These are phyloP conservation scores for Serripes groenlandicus DNA, from an alignment of 2,888 invertebrate species.

Conservation along the genomic window DNA sequence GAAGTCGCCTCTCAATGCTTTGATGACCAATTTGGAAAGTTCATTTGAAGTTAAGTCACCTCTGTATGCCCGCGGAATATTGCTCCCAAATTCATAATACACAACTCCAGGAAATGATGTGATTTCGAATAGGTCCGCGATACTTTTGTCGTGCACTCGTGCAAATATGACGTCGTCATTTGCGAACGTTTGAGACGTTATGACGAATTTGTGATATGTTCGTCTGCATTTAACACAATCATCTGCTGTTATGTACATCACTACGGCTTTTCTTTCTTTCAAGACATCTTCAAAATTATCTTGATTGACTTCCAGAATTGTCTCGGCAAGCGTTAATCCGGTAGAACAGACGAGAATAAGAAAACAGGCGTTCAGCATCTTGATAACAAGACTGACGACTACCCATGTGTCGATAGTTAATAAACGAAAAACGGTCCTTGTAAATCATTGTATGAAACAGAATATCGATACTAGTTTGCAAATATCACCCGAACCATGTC, in stretches of 20 bases:
- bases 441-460: not conserved
- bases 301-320: slow-evolving; percentile 26
- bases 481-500: not conserved
- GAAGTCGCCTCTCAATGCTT: slow-evolving; percentile 35
- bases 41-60: slow-evolving; percentile 49
- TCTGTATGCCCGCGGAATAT: slow-evolving; percentile 44
- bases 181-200: slow-evolving; percentile 70
- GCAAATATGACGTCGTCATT: slow-evolving; percentile 73
- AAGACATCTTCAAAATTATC: slow-evolving; percentile 26
- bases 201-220: slow-evolving; percentile 72
- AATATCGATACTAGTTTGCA: not conserved
- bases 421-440: no score
- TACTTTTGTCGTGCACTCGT: slow-evolving; percentile 56
- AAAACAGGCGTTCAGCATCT: not conserved
- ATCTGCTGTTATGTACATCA: slow-evolving; percentile 32
- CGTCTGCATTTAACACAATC: slow-evolving; percentile 68
- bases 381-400: not conserved
- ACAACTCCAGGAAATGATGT: slow-evolving; percentile 60
- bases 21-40: slow-evolving; percentile 31
- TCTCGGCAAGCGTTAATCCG: not conserved
- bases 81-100: slow-evolving; percentile 65
- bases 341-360: not conserved
- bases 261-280: slow-evolving; percentile 46
- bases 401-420: no score
- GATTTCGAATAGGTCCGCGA: slow-evolving; percentile 58